Evolutionary conservation across 1,140 invertebrate genomes (phyloP).

Genomic region (Zaprionus lachaisei): DNA sequence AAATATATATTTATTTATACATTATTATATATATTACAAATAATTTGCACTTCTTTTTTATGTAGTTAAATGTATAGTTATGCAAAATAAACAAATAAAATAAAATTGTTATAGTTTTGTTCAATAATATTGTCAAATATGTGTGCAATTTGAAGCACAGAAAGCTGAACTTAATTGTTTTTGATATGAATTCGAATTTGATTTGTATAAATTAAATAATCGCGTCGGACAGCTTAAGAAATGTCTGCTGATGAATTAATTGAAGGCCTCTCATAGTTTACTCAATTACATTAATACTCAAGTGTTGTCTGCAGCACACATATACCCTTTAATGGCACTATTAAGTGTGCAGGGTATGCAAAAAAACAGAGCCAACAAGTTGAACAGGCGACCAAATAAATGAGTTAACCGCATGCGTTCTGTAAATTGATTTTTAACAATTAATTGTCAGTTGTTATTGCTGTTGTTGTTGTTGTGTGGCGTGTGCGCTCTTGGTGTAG

Average conservation of each 20-base stretch:
- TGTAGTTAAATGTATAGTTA: too few species aligned
- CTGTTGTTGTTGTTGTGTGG: conserved; percentile 4
- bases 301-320: too few species aligned
- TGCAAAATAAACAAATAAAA: too few species aligned
- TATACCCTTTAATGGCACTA: background rate
- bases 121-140: too few species aligned
- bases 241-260: background rate
- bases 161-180: too few species aligned
- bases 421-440: conserved; percentile 62
- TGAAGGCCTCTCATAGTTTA: background rate
- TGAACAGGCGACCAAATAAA: conserved; percentile 37
- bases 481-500: conserved; percentile 16
- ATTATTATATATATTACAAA: too few species aligned
- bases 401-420: conserved; percentile 55
- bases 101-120: too few species aligned
- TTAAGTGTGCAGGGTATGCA: background rate
- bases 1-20: background rate
- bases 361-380: conserved; percentile 24
- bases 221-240: too few species aligned
- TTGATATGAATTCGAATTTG: too few species aligned
- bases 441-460: conserved; percentile 58
- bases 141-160: rapidly evolving
- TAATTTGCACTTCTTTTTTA: too few species aligned
- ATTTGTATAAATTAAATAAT: too few species aligned
- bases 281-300: background rate